Percentiles rank a stretch among this genome's conserved stretches.
Evolutionary conservation across 2,888 invertebrate genomes (phyloP).

Genomic region (Ichneumoninae sp.): DNA sequence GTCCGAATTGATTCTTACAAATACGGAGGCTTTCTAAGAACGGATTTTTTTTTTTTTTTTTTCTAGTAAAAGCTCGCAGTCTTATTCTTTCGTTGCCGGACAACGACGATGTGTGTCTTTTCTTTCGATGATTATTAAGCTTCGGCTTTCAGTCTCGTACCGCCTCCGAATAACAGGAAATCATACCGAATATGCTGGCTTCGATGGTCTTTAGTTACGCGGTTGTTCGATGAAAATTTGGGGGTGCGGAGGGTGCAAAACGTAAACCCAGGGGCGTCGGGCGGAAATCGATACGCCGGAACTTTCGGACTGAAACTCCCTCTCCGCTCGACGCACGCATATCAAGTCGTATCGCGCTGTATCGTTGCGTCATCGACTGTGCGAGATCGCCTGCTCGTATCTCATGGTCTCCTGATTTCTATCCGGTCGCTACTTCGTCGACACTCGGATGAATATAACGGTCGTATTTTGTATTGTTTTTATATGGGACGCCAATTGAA

Average conservation of each 20-base stretch:
- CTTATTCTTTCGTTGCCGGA: slow-evolving; percentile 32
- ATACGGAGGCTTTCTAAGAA: background rate
- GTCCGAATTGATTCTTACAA: background rate
- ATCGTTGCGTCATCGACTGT: background rate
- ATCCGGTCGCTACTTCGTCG: slow-evolving; percentile 61
- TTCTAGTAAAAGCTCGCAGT: background rate
- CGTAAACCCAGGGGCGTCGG: slow-evolving; percentile 8
- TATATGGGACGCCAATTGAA: background rate
- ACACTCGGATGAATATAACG: slow-evolving; percentile 33
- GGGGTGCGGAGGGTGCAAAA: slow-evolving; percentile 3
- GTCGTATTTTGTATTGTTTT: background rate
- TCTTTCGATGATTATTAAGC: slow-evolving; percentile 54
- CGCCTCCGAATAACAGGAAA: slow-evolving; percentile 76
- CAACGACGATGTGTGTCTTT: slow-evolving; percentile 22
- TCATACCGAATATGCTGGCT: slow-evolving; percentile 64
- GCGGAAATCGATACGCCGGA: slow-evolving; percentile 44
- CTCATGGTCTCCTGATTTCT: slow-evolving; percentile 65
- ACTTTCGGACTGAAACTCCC: background rate
- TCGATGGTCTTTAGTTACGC: slow-evolving; percentile 34
- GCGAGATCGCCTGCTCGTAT: slow-evolving; percentile 22
- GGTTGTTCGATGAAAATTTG: slow-evolving; percentile 42
- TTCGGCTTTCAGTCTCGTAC: slow-evolving; percentile 76
- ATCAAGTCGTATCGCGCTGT: background rate
- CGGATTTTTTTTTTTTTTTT: background rate
- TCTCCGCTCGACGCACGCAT: background rate